These are phyloP conservation scores for Pogonomyrmex californicus DNA, from an alignment of 1,140 invertebrate genomes.

Conservation along the genomic window DNA sequence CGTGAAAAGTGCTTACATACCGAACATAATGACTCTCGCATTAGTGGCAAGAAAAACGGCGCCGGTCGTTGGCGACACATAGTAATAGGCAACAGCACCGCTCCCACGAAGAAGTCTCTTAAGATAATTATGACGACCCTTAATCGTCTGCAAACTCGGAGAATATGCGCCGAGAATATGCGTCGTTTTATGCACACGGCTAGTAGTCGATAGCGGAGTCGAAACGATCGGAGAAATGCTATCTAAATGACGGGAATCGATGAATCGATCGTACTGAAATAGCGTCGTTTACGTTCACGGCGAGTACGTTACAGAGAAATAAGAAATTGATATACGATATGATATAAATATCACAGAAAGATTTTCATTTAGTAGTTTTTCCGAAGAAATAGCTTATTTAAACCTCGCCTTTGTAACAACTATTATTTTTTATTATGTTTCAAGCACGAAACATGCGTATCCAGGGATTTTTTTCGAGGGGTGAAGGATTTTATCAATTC, in stretches of 20 bases:
- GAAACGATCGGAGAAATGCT: constrained; percentile 34
- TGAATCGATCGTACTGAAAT: constrained; percentile 28
- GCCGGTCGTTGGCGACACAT: constrained; percentile 48
- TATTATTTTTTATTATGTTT: not conserved
- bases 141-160: constrained; percentile 64
- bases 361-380: constrained; percentile 5
- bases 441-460: too few species aligned
- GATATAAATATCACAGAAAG: not conserved
- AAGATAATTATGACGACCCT: constrained; percentile 70
- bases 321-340: not conserved
- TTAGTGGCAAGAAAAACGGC: constrained; percentile 48
- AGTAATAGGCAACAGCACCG: constrained; percentile 63
- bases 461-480: too few species aligned
- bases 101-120: constrained; percentile 64
- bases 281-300: not conserved
- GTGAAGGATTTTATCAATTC: too few species aligned
- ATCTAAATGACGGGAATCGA: constrained; percentile 37
- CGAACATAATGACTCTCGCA: constrained; percentile 43
- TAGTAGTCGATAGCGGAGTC: constrained; percentile 26
- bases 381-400: not conserved
- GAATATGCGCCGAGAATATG: constrained; percentile 40
- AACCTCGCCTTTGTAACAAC: not conserved
- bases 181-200: constrained; percentile 19
- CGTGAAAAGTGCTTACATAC: constrained; percentile 39
- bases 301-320: not conserved